These are phyloP conservation scores for Enteromius radiatus DNA, from an alignment of 2,797 vertebrate genomes.

Conservation along the genomic window DNA sequence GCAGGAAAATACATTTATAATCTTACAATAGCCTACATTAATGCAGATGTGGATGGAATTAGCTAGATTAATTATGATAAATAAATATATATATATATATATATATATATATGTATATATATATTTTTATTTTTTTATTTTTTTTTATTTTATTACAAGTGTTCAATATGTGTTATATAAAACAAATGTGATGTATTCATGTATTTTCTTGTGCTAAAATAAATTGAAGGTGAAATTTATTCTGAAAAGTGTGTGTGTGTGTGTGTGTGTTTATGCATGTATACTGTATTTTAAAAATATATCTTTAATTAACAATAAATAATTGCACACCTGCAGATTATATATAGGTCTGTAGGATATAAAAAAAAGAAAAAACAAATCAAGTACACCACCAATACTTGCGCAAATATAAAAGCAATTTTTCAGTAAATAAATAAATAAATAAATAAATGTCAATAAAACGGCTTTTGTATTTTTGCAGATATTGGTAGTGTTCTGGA, in stretches of 20 bases:
- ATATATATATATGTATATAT: too few relatives aligned
- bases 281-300: background rate
- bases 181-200: background rate
- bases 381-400: too few relatives aligned
- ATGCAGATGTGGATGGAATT: background rate
- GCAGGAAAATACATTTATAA: background rate
- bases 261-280: background rate
- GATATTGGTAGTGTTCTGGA: too few relatives aligned
- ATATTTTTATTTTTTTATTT: too few relatives aligned
- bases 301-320: background rate
- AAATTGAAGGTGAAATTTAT: background rate
- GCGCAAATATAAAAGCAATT: too few relatives aligned
- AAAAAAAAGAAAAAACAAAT: background rate
- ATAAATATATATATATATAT: background rate
- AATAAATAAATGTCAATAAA: background rate
- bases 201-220: background rate
- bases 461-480: too few relatives aligned
- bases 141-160: too few relatives aligned
- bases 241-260: background rate
- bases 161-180: too few relatives aligned
- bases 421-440: too few relatives aligned
- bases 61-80: background rate
- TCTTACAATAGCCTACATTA: background rate
- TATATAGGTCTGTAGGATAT: background rate
- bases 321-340: too few relatives aligned